These are phyloP conservation scores for Drosophila equinoxialis DNA, from an alignment of 1,140 invertebrate genomes.

Conservation along the genomic window DNA sequence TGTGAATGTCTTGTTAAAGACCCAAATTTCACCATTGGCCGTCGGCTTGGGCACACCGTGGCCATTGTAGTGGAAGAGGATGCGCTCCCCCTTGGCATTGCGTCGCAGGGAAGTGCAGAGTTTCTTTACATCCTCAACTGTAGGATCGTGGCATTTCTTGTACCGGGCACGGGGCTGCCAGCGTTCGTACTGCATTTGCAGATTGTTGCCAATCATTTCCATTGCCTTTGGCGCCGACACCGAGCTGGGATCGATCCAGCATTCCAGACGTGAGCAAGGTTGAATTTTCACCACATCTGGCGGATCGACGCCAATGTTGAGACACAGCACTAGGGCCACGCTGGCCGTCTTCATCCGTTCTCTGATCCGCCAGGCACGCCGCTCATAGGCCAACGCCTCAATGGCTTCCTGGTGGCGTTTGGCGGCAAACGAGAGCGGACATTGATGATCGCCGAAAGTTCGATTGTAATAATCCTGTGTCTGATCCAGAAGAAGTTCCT, in stretches of 20 bases:
- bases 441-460: conserved; percentile 28
- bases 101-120: conserved; percentile 96
- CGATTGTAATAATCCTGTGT: conserved; percentile 26
- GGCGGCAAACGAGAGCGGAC: conserved; percentile 69
- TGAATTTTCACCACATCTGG: conserved; percentile 98
- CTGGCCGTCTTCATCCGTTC: conserved; percentile 98
- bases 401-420: conserved; percentile 75
- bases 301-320: conserved; percentile 99
- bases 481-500: not conserved
- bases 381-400: conserved; percentile 49
- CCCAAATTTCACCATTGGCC: conserved; percentile 99
- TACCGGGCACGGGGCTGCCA: conserved; percentile 99
- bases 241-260: conserved; percentile 97
- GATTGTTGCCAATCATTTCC: conserved; percentile 94
- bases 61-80: conserved; percentile 99
- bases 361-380: conserved; percentile 67
- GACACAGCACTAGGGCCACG: conserved; percentile 97
- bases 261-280: conserved; percentile 97
- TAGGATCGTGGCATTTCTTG: conserved; percentile 98
- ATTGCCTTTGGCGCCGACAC: conserved; percentile 96
- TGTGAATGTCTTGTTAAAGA: conserved; percentile 99
- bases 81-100: conserved; percentile 99
- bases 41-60: conserved; percentile 99
- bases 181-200: conserved; percentile 98
- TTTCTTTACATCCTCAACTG: conserved; percentile 99